Percentiles rank a stretch among this genome's conserved stretches.
These are phyloP conservation scores for Heliconius ismenius DNA, from an alignment of 2,888 invertebrate species.

Conservation along the genomic window DNA sequence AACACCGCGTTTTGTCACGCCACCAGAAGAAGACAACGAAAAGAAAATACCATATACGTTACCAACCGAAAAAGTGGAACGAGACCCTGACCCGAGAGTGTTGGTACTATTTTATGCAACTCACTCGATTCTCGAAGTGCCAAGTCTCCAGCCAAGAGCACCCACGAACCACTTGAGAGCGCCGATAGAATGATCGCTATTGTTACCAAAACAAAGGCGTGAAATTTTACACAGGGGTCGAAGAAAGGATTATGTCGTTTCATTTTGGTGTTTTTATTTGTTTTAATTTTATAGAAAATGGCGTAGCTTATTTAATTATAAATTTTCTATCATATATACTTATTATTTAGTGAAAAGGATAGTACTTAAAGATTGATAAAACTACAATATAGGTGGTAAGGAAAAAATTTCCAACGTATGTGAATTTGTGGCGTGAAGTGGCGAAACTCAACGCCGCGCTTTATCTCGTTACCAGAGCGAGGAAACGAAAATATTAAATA, in stretches of 20 bases:
- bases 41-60: slow-evolving; percentile 16
- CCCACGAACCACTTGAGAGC: slow-evolving; percentile 34
- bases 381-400: too few species aligned
- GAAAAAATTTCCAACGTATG: too few species aligned
- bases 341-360: too few species aligned
- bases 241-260: slow-evolving; percentile 16
- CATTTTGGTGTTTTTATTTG: not conserved
- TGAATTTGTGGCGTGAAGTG: too few species aligned
- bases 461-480: too few species aligned
- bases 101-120: slow-evolving; percentile 39
- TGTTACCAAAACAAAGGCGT: slow-evolving; percentile 41
- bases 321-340: too few species aligned
- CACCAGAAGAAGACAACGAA: too few species aligned
- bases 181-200: slow-evolving; percentile 40
- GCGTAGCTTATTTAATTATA: not conserved
- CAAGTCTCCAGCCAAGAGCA: slow-evolving; percentile 37
- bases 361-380: too few species aligned
- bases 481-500: too few species aligned
- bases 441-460: too few species aligned
- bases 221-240: not conserved
- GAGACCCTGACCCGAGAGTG: slow-evolving; percentile 56
- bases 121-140: slow-evolving; percentile 42
- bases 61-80: slow-evolving; percentile 55
- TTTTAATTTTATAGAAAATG: not conserved
- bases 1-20: too few species aligned